Evolutionary conservation across 2,113 vertebrate species (phyloP).

Genomic region (Hippocampus abdominalis): DNA sequence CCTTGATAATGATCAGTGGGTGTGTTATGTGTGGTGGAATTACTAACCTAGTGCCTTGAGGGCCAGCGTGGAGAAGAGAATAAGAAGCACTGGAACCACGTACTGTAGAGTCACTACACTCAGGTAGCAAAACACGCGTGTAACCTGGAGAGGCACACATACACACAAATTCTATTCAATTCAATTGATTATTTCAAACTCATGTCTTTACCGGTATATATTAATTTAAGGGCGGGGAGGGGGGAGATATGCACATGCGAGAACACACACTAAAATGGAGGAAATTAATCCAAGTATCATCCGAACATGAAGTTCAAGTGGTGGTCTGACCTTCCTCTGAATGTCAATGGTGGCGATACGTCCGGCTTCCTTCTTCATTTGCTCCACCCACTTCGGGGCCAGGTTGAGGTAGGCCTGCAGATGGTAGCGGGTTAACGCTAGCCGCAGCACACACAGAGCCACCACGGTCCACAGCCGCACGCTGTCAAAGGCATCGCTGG

Average conservation of each 20-base stretch:
- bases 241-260: no score
- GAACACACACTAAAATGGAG: neutral
- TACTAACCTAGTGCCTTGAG: conserved; percentile 85
- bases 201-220: neutral
- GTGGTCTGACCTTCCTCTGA: conserved; percentile 79
- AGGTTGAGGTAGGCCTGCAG: conserved; percentile 93
- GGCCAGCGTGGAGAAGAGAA: conserved; percentile 82
- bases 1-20: neutral
- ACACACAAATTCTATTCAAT: neutral
- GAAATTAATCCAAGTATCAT: neutral
- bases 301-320: neutral
- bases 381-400: conserved; percentile 83
- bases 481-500: conserved; percentile 77
- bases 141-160: conserved; percentile 70
- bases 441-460: conserved; percentile 75
- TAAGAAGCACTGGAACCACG: conserved; percentile 82
- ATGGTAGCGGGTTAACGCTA: conserved; percentile 79
- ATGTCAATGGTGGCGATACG: conserved; percentile 85
- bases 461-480: conserved; percentile 84
- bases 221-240: no score
- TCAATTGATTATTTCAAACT: neutral
- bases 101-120: conserved; percentile 90
- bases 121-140: conserved; percentile 89
- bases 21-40: no score
- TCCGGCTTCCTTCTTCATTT: conserved; percentile 85